Evolutionary conservation across 1,140 invertebrate species (phyloP), one percentile per base, ranked within the genome.

Genomic region (Cyrtorhinus lividipennis): DNA sequence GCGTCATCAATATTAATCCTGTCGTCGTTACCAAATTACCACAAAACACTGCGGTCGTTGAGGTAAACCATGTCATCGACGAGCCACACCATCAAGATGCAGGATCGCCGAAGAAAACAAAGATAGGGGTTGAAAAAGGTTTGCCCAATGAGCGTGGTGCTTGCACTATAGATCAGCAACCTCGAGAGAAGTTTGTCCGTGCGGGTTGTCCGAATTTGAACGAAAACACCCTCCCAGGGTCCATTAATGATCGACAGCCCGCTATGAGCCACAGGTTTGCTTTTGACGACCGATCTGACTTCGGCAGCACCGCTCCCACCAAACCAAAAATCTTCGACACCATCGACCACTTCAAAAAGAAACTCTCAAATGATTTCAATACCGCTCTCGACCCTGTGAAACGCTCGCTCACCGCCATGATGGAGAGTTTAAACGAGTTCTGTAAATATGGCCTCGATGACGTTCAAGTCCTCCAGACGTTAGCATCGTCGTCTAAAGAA

Each of bases 21-120:
- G 15, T 38, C 25, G 26, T 12, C 25, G 25, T 30, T 23, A n/a
- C 12, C 15, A 38, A 23, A 24, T 13, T n/a, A 20, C 45, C 22
- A 24, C 56, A 59, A 3, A 63, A 63, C 56, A 56, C 56, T 24
- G 62, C 56, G 8, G 22, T 63, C 1, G 26, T 63, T 22, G 62
- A 63, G 27, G 24, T 23, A n/a, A 59, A 23, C 27, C 62, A 63
- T 63, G 15, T 44, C 8, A 44, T 10, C 38, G 38, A 44, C n/a
- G n/a, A n/a, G n/a, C n/a, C n/a, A n/a, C n/a, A n/a, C n/a, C n/a
- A n/a, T n/a, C n/a, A n/a, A n/a, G n/a, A n/a, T n/a, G n/a, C n/a
- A n/a, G n/a, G n/a, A n/a, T n/a, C n/a, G n/a, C n/a, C n/a, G n/a
- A n/a, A n/a, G n/a, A n/a, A n/a, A n/a, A n/a, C n/a, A n/a, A n/a